Percentiles rank a stretch among this genome's conserved stretches.
These are phyloP conservation scores for Prosopocoilus inquinatus DNA, from an alignment of 2,888 invertebrate genomes.

Conservation along the genomic window DNA sequence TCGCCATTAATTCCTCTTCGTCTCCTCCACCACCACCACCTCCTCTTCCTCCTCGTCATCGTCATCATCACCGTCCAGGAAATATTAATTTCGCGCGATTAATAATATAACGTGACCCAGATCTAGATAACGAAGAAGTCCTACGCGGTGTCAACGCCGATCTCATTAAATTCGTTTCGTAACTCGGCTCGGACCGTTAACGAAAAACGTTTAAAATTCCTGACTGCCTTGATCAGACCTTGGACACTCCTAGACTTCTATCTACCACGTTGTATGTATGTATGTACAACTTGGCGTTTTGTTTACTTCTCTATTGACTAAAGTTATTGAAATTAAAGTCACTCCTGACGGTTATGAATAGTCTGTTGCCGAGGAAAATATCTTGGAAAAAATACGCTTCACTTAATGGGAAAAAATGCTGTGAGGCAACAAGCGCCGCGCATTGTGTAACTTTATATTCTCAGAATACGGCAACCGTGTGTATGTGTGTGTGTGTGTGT, in stretches of 20 bases:
- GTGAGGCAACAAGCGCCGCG: background rate
- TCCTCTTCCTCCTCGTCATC: no score
- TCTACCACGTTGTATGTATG: no score
- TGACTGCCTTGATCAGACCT: constrained; percentile 44
- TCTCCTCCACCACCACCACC: no score
- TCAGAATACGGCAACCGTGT: background rate
- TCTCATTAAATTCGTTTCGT: constrained; percentile 43
- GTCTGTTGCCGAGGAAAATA: constrained; percentile 18
- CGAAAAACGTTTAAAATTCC: constrained; percentile 44
- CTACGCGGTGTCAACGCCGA: constrained; percentile 40
- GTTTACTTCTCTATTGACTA: constrained; percentile 33
- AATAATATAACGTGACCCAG: constrained; percentile 34
- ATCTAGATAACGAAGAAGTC: constrained; percentile 34
- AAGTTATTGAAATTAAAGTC: constrained; percentile 26
- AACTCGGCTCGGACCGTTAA: constrained; percentile 41
- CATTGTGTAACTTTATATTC: background rate
- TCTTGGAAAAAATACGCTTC: constrained; percentile 18
- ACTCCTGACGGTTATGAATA: constrained; percentile 22
- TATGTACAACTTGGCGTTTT: constrained; percentile 39
- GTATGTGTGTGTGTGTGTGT: no score
- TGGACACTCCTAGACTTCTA: constrained; percentile 41
- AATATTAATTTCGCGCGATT: constrained; percentile 26
- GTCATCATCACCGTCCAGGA: constrained; percentile 15
- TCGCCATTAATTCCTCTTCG: no score
- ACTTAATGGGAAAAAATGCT: constrained; percentile 11